Conservation (phyloP, 2,797 vertebrate species). For the Syngnathus acus region DNA sequence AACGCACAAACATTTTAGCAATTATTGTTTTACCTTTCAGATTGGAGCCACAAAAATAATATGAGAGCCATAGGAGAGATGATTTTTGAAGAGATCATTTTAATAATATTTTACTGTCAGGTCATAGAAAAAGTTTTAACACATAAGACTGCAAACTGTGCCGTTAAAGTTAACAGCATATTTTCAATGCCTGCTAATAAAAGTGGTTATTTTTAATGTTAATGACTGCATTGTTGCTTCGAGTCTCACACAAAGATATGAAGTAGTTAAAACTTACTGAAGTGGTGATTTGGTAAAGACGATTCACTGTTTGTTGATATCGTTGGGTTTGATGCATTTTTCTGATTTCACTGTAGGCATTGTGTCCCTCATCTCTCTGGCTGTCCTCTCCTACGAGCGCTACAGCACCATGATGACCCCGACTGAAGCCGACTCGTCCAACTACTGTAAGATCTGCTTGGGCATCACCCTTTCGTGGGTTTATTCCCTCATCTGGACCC, state of each 20-base stretch:
- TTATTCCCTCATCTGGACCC: slow-evolving; percentile 76
- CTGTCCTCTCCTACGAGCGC: slow-evolving; percentile 76
- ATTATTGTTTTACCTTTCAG: too few species aligned
- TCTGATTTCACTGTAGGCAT: slow-evolving; percentile 57
- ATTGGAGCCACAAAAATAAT: too few species aligned
- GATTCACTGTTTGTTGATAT: neutral
- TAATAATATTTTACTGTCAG: too few species aligned
- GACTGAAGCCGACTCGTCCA: slow-evolving; percentile 71
- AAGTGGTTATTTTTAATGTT: neutral
- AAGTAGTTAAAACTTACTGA: neutral
- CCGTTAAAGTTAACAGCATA: too few species aligned
- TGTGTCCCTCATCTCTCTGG: slow-evolving; percentile 77
- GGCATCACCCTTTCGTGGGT: slow-evolving; percentile 73
- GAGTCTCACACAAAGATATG: too few species aligned
- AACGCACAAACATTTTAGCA: too few species aligned
- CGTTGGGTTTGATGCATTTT: neutral
- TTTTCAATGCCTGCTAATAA: neutral
- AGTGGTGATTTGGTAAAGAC: neutral
- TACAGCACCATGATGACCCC: slow-evolving; percentile 73
- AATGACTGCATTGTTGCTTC: neutral
- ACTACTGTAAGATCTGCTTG: slow-evolving; percentile 68
- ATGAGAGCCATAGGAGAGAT: too few species aligned
- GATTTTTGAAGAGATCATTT: too few species aligned
- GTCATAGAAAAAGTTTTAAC: too few species aligned
- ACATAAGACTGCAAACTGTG: too few species aligned